Evolutionary conservation across 92 coral and sea anemone species (phyloP), one percentile per base, ranked within the genome.

Genomic region (Chrysogorgia sp.): DNA sequence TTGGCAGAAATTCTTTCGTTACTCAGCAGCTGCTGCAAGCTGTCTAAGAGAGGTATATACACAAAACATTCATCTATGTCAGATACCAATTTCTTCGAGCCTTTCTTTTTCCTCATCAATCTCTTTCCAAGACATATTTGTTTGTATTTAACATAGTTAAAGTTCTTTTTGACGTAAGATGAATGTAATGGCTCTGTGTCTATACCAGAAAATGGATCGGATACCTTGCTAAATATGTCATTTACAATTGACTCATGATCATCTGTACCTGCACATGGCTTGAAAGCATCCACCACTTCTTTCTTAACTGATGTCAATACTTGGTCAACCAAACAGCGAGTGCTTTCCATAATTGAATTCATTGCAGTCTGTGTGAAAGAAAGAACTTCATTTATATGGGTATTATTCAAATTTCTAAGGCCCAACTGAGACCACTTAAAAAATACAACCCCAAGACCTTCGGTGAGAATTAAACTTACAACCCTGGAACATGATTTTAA

Each of bases 171-270:
- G 15, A 67, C 47, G 20, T 67, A 67, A n/a, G 74, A 19, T 40
- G 53, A 7, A 43, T 30, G 40, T 43, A 67, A 29, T 67, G 53
- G 32, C 47, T 67, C 74, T n/a, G 74, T 40, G 22, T 67, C 74
- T 35, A 67, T 67, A 7, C 74, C 74, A 35, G 74, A 35, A 48
- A 67, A 67, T 22, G 74, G 74, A 23, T 67, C 74, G 0, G 74
- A 55, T 0, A 67, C 34, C 20, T 67, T 28, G 6, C 7, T 31
- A 67, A 67, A 67, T 22, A 26, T 37, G 5, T 37, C 6, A 12
- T 12, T 5, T 4, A 37, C 12, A 12, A 12, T 12, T 4, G 43
- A 5, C 12, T 37, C 6, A 37, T 37, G 43, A 37, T 37, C 5
- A 4, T 5, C 6, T 37, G 6, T 37, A n/a, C n/a, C n/a, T n/a